Conservation (phyloP, 2,888 invertebrate genomes). For the Hirtodrosophila cameraria region DNA sequence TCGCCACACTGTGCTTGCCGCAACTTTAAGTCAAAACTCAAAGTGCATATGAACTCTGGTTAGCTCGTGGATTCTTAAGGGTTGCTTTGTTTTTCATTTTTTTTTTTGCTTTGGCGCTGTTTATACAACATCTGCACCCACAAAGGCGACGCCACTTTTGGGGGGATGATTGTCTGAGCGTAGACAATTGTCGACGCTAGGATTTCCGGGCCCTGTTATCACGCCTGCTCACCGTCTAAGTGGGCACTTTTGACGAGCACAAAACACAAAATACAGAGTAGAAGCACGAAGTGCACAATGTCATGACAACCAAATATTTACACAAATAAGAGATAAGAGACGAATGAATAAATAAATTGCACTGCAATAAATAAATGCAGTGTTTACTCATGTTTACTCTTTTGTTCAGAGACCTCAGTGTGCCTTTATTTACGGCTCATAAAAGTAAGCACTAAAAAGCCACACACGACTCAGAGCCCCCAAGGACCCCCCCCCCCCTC, state of each 20-base stretch:
- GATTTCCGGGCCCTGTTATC: constrained; percentile 62
- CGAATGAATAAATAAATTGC: constrained; percentile 29
- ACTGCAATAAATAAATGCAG: constrained; percentile 35
- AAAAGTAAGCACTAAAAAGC: constrained; percentile 38
- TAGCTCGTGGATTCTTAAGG: constrained; percentile 50
- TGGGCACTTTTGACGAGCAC: constrained; percentile 51
- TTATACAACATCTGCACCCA: constrained; percentile 68
- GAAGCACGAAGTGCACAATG: constrained; percentile 19
- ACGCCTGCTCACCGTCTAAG: constrained; percentile 46
- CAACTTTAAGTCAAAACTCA: constrained; percentile 52
- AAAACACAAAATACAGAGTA: no score
- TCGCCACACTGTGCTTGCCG: not conserved
- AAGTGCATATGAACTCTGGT: constrained; percentile 67
- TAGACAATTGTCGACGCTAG: constrained; percentile 55
- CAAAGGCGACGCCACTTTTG: constrained; percentile 37
- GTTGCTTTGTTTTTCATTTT: constrained; percentile 68
- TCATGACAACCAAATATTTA: constrained; percentile 65
- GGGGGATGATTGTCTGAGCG: constrained; percentile 49
- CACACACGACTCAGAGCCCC: constrained; percentile 17
- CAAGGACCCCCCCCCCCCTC: no score
- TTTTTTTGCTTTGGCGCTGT: constrained; percentile 18
- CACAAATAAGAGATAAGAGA: constrained; percentile 46
- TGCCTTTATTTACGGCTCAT: constrained; percentile 41
- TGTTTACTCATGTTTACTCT: constrained; percentile 25
- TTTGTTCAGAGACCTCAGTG: constrained; percentile 8